These are phyloP conservation scores for Malachius bipustulatus DNA, from an alignment of 2,888 invertebrate genomes.

Conservation along the genomic window DNA sequence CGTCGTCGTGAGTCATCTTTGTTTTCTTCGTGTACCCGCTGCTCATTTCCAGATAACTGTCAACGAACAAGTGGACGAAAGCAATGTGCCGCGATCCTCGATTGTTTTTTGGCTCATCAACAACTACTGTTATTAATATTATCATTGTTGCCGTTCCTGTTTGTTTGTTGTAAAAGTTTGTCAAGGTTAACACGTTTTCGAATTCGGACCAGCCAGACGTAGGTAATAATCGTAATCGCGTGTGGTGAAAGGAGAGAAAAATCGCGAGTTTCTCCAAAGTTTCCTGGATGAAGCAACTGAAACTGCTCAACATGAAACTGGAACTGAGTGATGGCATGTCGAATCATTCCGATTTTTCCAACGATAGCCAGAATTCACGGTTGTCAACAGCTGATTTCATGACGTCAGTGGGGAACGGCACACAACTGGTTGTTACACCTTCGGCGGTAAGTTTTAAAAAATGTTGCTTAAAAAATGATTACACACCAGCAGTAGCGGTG, in stretches of 20 bases:
- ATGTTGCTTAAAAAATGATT: slow-evolving; percentile 8
- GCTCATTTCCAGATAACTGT: slow-evolving; percentile 13
- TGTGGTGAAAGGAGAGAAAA: too few relatives aligned
- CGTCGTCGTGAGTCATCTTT: slow-evolving; percentile 27
- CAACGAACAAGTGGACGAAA: slow-evolving; percentile 20
- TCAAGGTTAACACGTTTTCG: slow-evolving; percentile 26
- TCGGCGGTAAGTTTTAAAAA: slow-evolving; percentile 27
- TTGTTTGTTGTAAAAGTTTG: slow-evolving; percentile 18
- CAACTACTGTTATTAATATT: too few relatives aligned
- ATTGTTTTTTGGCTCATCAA: too few relatives aligned
- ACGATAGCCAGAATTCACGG: slow-evolving; percentile 36
- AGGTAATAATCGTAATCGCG: too few relatives aligned
- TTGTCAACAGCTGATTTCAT: slow-evolving; percentile 33
- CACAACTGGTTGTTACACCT: slow-evolving; percentile 26
- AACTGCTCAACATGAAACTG: slow-evolving; percentile 30
- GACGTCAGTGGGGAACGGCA: slow-evolving; percentile 30
- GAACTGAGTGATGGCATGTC: slow-evolving; percentile 35
- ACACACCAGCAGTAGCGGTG: too few relatives aligned
- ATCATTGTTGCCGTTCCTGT: slow-evolving; percentile 13
- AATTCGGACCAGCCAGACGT: slow-evolving; percentile 14
- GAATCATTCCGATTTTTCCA: slow-evolving; percentile 36
- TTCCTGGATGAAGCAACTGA: slow-evolving; percentile 1
- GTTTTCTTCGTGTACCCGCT: slow-evolving; percentile 15
- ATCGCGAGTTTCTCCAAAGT: slow-evolving; percentile 8
- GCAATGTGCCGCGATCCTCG: slow-evolving; percentile 6